Conservation (phyloP, 2,113 vertebrate genomes). For the Nothoprocta perdicaria region DNA sequence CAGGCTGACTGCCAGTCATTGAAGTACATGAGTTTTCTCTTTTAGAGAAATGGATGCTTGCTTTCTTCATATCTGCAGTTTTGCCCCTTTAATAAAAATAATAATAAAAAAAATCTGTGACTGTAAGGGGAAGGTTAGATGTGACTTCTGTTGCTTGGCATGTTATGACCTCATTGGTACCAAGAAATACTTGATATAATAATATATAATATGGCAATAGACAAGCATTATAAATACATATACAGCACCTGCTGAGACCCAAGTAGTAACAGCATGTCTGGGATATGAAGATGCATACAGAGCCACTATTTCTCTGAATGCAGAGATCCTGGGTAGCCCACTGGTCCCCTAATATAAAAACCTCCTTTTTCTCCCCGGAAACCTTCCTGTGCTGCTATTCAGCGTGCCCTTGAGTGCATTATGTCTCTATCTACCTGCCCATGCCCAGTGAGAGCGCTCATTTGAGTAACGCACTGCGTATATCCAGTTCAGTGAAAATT, state of each 20-base stretch:
- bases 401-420: not conserved
- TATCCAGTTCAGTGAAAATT: not conserved
- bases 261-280: not conserved
- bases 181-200: not conserved
- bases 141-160: not conserved
- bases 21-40: not conserved
- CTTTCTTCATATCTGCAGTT: not conserved
- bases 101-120: not conserved
- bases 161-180: not conserved
- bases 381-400: not conserved
- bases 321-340: not conserved
- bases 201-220: not conserved
- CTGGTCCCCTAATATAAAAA: not conserved
- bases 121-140: not conserved
- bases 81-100: not conserved
- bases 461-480: slow-evolving; percentile 19
- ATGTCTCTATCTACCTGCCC: not conserved
- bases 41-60: not conserved
- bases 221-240: not conserved
- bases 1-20: not conserved
- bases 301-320: slow-evolving; percentile 4
- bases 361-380: not conserved
- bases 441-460: not conserved
- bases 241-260: not conserved
- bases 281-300: not conserved